A percentile compares a stretch with the other conserved stretches of the same genome.
These are phyloP conservation scores for Lipophrys pholis DNA, from an alignment of 2,113 vertebrate species.

Conservation along the genomic window DNA sequence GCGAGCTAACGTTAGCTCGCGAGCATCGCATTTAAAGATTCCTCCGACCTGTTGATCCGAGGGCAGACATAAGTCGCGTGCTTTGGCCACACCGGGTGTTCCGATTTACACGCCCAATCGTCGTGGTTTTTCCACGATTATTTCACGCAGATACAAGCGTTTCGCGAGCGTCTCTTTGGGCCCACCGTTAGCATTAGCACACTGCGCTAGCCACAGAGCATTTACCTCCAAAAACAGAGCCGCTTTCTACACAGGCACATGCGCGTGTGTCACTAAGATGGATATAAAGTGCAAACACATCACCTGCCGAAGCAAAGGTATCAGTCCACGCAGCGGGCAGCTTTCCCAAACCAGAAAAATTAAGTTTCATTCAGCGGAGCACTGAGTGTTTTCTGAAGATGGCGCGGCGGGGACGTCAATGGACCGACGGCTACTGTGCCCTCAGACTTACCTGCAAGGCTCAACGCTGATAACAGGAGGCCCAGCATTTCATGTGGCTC, in stretches of 20 bases:
- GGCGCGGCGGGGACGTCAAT: constrained; percentile 78
- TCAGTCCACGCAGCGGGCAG: constrained; percentile 33
- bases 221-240: neutral
- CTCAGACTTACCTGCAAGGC: neutral
- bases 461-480: neutral
- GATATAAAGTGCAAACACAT: neutral
- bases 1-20: neutral
- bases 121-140: fast-evolving
- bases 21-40: neutral
- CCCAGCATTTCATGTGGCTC: no score
- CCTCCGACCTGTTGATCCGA: neutral
- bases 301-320: constrained; percentile 29
- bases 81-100: no score
- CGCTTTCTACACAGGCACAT: neutral
- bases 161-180: constrained; percentile 9
- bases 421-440: fast-evolving
- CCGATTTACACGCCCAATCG: no score
- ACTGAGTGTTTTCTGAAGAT: constrained; percentile 82
- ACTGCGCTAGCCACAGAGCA: neutral
- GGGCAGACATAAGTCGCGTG: no score
- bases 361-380: constrained; percentile 59
- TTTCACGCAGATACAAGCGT: neutral
- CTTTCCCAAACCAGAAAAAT: constrained; percentile 32
- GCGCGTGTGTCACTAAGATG: fast-evolving
- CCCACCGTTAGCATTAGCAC: constrained; percentile 64